Percentiles rank a stretch among this genome's conserved stretches.
These are phyloP conservation scores for Halichoerus grypus DNA, from an alignment of 2,113 vertebrate genomes.

Conservation along the genomic window DNA sequence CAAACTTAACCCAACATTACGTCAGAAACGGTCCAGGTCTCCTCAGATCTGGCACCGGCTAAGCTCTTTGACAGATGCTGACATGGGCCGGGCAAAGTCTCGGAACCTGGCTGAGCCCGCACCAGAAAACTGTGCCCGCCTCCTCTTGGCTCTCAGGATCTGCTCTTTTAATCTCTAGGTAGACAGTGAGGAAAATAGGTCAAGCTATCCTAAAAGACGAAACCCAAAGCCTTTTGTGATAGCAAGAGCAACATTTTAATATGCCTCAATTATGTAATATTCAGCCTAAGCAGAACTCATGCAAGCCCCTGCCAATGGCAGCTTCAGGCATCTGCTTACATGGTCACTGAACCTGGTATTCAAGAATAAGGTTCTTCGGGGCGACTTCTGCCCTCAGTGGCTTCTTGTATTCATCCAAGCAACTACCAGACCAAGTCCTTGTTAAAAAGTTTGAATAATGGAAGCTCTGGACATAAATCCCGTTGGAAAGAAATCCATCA, in stretches of 20 bases:
- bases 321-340: background rate
- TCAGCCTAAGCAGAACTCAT: background rate
- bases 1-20: background rate
- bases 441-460: background rate
- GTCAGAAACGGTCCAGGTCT: background rate
- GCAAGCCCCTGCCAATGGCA: background rate
- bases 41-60: background rate
- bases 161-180: background rate
- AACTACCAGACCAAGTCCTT: no score
- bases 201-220: background rate
- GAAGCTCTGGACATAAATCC: background rate
- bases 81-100: fast-evolving
- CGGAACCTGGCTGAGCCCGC: fast-evolving
- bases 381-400: background rate
- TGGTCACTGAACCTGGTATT: background rate
- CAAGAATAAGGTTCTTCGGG: background rate
- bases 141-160: background rate
- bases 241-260: background rate
- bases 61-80: background rate
- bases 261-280: background rate
- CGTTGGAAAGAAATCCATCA: background rate
- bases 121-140: background rate
- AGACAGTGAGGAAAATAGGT: background rate
- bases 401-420: background rate
- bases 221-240: background rate